Evolutionary conservation across 1,140 invertebrate species (phyloP).

Genomic region (Anoplolepis gracilipes): DNA sequence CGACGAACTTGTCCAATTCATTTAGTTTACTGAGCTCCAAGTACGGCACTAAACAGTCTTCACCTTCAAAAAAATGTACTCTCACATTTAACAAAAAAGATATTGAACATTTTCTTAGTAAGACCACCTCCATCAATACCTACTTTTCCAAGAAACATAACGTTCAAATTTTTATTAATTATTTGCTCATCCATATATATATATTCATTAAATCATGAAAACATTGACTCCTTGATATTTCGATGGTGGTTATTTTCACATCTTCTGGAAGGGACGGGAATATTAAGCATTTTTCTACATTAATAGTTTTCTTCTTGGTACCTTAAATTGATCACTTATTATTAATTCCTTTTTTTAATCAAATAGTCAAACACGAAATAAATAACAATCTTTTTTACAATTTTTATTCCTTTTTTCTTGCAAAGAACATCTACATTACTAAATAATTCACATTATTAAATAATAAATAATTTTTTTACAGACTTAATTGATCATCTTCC

Average conservation of each 20-base stretch:
- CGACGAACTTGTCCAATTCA: background rate
- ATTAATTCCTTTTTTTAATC: background rate
- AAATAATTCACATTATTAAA: background rate
- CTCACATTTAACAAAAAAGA: slow-evolving; percentile 4
- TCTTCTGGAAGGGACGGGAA: background rate
- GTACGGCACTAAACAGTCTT: slow-evolving; percentile 7
- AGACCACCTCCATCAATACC: background rate
- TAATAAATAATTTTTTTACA: background rate
- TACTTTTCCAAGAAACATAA: slow-evolving; percentile 14
- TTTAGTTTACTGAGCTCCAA: slow-evolving; percentile 13
- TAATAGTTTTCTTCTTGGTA: background rate
- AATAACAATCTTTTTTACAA: background rate
- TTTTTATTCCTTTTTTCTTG: background rate
- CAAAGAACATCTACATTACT: background rate
- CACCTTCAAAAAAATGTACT: slow-evolving; percentile 4
- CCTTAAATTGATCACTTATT: background rate
- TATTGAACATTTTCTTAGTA: slow-evolving; percentile 6
- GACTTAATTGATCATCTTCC: background rate
- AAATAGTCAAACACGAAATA: background rate
- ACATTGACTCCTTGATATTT: background rate
- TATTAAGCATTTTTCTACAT: slow-evolving; percentile 4
- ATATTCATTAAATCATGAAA: background rate
- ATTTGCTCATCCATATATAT: background rate
- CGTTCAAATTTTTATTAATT: background rate
- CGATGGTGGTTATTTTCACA: background rate